Conservation (phyloP, 2,113 vertebrate genomes). For the Cavia aperea region DNA sequence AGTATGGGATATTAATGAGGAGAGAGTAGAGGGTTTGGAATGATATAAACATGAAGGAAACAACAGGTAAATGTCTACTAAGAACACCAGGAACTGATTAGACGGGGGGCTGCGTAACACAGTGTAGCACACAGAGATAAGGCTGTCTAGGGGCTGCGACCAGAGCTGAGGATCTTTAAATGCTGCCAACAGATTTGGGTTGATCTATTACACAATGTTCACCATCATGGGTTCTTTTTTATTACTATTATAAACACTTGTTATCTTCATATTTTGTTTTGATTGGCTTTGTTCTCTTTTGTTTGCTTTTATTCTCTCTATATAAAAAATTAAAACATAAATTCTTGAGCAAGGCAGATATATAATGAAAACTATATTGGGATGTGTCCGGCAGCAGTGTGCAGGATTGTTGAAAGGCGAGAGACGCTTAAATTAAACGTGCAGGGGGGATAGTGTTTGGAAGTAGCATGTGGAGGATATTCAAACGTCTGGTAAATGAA, state of each 20-base stretch:
- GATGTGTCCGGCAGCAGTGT: not conserved
- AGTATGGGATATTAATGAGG: not conserved
- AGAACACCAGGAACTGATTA: not conserved
- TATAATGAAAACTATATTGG: not conserved
- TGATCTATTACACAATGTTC: not conserved
- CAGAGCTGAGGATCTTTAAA: not conserved
- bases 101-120: not conserved
- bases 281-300: too few relatives aligned
- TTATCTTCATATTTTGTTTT: too few relatives aligned
- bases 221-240: not conserved
- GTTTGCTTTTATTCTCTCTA: too few relatives aligned
- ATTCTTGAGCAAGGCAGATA: conserved; percentile 27
- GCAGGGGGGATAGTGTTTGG: not conserved
- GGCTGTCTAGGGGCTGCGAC: not conserved
- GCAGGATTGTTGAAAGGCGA: not conserved
- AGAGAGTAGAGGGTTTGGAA: not conserved
- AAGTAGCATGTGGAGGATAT: not conserved
- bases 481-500: conserved; percentile 13
- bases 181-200: not conserved
- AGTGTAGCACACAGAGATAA: not conserved
- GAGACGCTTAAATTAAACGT: conserved; percentile 7
- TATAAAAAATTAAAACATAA: not conserved
- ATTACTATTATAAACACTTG: conserved; percentile 29
- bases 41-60: not conserved
- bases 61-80: not conserved